These are phyloP conservation scores for Chymomyza fuscimana DNA, from an alignment of 2,888 invertebrate species.

Conservation along the genomic window DNA sequence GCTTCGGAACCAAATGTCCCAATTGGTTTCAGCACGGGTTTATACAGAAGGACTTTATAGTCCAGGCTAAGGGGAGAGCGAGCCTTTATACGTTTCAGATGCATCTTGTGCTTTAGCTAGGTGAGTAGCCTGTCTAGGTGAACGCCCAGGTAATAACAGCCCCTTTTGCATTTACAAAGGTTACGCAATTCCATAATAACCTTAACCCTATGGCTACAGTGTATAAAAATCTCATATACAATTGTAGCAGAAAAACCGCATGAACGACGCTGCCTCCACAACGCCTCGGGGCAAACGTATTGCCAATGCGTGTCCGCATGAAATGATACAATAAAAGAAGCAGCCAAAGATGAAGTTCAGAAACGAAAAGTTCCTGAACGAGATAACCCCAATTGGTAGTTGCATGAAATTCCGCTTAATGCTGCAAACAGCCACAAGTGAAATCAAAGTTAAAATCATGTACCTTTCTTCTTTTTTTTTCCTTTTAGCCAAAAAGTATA, in stretches of 20 bases:
- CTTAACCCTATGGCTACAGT: too few relatives aligned
- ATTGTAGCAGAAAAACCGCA: neutral
- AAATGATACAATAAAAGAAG: neutral
- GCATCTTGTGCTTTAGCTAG: too few relatives aligned
- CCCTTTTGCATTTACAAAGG: too few relatives aligned
- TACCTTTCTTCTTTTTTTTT: neutral
- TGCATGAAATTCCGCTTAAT: neutral
- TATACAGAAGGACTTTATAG: too few relatives aligned
- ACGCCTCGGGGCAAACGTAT: neutral
- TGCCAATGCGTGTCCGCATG: neutral
- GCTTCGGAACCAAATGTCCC: too few relatives aligned
- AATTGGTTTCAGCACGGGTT: too few relatives aligned
- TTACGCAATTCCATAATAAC: too few relatives aligned
- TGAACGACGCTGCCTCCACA: neutral
- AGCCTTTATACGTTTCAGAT: too few relatives aligned
- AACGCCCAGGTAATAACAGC: too few relatives aligned
- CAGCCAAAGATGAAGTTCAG: neutral
- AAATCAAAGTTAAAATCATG: slow-evolving; percentile 8
- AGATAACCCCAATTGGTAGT: neutral
- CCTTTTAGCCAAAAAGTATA: slow-evolving; percentile 6
- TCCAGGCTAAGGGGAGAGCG: too few relatives aligned
- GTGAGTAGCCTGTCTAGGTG: too few relatives aligned
- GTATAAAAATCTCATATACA: neutral
- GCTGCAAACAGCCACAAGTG: slow-evolving; percentile 25
- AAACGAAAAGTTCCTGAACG: neutral